Base-by-base conservation (phyloP, 2,113 vertebrate species). In the Notothenia coriiceps region DNA sequence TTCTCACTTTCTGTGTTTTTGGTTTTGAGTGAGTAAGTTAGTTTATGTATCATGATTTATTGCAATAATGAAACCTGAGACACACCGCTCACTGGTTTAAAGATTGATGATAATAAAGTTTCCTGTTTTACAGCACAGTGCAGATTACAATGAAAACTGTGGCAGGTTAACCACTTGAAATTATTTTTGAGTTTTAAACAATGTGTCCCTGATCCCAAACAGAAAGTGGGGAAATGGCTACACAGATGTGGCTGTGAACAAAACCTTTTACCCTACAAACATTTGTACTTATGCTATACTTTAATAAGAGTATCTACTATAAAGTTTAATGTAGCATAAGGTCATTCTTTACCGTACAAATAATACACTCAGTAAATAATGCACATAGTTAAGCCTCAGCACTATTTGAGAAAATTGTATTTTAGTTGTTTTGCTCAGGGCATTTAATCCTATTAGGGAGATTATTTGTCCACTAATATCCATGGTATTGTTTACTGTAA, bases 1-100 rank as follows among this genome's bases (percentile, higher is more conserved):
- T 3, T 82, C 65, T 61, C 11, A 49, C 51, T 63, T 35, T 69
- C 55, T 69, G 55, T 64, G 20, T 56, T 54, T 82, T 57, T 60
- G 52, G 57, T 64, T 88, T 78, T 29, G 6, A 60, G 65, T 18
- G 51, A 50, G 35, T 46, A 3, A 7, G 13, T 9, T 57, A 51
- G 20, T 47, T 74, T 63, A 25, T 84, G n/a, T 51, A 60, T 22
- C 22, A 10, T 20, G 29, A 50, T 66, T 75, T 50, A 14, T 50
- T 44, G 65, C 75, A 76, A 65, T 4, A n/a, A 25, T 11, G 22
- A 9, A 54, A 79, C 64, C 69, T 77, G 66, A 54, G 35, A 13
- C 14, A 22, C 13, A 62, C 49, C 57, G 18, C 22, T 80, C 46
- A 68, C 10, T 62, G 40, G 50, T 78, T 73, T 1, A 22, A 54